Percentiles rank a stretch among this genome's conserved stretches.
Conservation (phyloP, 2,888 invertebrate species). For the Pandemis corylana region DNA sequence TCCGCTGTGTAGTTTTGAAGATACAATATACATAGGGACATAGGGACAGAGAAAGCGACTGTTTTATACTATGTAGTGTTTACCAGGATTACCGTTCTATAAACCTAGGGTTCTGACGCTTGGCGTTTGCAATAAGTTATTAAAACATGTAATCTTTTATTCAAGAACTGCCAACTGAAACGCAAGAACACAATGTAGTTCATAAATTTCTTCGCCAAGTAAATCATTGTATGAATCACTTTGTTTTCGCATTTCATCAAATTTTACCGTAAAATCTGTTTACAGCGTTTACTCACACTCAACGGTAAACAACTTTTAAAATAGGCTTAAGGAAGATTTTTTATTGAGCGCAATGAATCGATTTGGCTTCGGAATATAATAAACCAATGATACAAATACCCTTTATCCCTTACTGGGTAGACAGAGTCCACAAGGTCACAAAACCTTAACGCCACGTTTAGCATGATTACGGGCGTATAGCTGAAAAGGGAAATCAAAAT, state of each 20-base stretch:
- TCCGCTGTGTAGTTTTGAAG: too few species aligned
- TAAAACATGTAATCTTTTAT: not conserved
- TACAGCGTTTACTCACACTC: not conserved
- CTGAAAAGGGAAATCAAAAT: too few species aligned
- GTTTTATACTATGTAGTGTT: too few species aligned
- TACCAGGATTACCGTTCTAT: not conserved
- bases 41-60: too few species aligned
- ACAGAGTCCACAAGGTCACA: too few species aligned
- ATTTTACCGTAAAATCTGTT: not conserved
- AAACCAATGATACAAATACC: conserved; percentile 2
- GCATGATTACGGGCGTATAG: too few species aligned
- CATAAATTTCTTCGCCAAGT: not conserved
- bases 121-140: not conserved
- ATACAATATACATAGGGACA: too few species aligned
- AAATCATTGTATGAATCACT: not conserved
- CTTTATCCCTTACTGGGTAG: too few species aligned
- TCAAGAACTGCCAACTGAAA: not conserved
- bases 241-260: conserved; percentile 6
- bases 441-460: too few species aligned
- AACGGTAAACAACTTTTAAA: not conserved
- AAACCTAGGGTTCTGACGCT: not conserved
- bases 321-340: not conserved
- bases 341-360: not conserved
- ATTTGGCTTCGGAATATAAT: not conserved
- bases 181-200: not conserved